Conservation (phyloP, 2,113 vertebrate species). For the Tyto alba region DNA sequence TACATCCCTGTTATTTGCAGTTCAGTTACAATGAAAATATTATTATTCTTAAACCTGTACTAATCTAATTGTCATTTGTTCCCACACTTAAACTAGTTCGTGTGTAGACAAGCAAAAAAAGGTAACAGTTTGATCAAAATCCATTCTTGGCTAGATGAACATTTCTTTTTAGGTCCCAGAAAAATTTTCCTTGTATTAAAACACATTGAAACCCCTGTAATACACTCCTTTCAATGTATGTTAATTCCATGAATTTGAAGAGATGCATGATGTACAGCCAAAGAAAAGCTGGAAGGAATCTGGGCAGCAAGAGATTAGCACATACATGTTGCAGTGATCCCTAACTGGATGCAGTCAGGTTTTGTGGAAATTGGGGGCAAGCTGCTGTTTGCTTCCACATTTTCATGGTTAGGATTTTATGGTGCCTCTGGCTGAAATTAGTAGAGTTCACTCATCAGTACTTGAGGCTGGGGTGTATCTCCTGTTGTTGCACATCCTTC, state of each 20-base stretch:
- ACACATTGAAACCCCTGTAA: not conserved
- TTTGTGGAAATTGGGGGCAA: not conserved
- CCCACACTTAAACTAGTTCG: not conserved
- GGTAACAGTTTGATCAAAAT: not conserved
- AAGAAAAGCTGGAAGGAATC: not conserved
- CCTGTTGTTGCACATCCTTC: not conserved
- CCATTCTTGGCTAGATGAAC: not conserved
- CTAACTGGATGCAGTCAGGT: not conserved
- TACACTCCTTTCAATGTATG: not conserved
- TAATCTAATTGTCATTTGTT: not conserved
- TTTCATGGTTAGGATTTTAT: not conserved
- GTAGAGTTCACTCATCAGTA: not conserved
- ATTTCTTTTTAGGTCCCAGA: not conserved
- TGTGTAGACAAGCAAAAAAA: not conserved
- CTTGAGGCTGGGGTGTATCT: not conserved
- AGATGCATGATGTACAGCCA: not conserved
- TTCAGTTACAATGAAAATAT: not conserved
- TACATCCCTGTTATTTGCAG: not conserved
- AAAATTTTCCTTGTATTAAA: not conserved
- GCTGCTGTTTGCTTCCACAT: not conserved
- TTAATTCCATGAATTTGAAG: not conserved
- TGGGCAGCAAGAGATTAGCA: not conserved
- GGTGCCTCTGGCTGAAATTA: not conserved
- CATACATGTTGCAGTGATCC: not conserved
- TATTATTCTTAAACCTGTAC: not conserved